Base-by-base conservation (phyloP, 1,140 invertebrate genomes). In the Drosophila serrata region DNA sequence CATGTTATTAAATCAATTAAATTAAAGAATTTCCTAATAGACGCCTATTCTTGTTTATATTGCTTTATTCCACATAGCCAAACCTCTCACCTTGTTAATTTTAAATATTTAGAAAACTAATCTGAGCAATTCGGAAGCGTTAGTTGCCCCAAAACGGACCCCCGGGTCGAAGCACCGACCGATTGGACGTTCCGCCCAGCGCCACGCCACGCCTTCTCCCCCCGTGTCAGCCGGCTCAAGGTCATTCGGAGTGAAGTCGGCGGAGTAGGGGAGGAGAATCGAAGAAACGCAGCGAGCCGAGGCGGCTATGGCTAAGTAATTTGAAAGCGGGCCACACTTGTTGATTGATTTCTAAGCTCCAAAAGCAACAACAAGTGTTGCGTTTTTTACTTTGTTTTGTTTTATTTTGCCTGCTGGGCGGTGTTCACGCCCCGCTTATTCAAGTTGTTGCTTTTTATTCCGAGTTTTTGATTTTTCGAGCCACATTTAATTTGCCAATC, bases 311-410 rank as follows among this genome's bases (percentile, higher is more conserved):
- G 49, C 62, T 80, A 59, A 80, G 72, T 39, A 61, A 85, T 85
- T 85, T 85, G 81, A 85, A 85, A 85, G 81, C 81, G 78, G 78
- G 81, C 81, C 73, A 77, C 81, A 84, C 81, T 84, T 85, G 77
- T 53, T 85, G 81, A 86, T 85, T 85, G 81, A 85, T 85, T 85
- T 85, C 67, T 65, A 81, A 53, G 51, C 56, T 46, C 33, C 58
- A 39, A 46, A 40, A 40, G 12, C 22, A 43, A 22, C 56, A 78
- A 53, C 37, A 73, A 82, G 58, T 73, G 24, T 80, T 61, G 70
- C 81, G 53, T 73, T 79, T 78, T 78, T 72, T 78, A 31, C n/a
- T 49, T 11, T 49, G 46, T 31, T 17, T 27, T 49, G 46, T 17
- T 17, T 27, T 46, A 8, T 55, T 62, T 35, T 49, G 43, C 39